phyloP scores from a whole-genome alignment of 2,888 invertebrate genomes.

The Myopa tessellatipennis region DNA sequence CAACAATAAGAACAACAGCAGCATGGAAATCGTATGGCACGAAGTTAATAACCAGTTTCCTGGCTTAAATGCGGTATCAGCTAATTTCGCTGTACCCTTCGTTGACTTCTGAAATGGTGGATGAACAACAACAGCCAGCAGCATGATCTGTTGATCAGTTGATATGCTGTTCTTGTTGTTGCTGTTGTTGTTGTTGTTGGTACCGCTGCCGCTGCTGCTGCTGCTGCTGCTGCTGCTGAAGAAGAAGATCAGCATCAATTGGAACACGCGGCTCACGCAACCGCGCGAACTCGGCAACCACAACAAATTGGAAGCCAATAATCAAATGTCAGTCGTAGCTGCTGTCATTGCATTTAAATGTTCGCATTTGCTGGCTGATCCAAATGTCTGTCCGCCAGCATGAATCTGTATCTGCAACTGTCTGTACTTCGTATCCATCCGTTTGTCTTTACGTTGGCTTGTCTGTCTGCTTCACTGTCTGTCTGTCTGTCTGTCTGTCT shows the following conservation, averaged over 20 bases:
- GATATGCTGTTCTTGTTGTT: not conserved
- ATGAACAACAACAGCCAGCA: conserved; percentile 12
- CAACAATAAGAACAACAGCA: conserved; percentile 4
- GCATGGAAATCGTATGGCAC: conserved; percentile 49
- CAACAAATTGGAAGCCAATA: conserved; percentile 67
- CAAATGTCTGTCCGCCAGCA: conserved; percentile 46
- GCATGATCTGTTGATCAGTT: not conserved
- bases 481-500: conserved; percentile 41
- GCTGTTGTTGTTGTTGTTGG: conserved; percentile 37
- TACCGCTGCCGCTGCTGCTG: conserved; percentile 10
- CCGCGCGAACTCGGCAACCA: conserved; percentile 47
- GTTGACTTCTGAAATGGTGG: conserved; percentile 38
- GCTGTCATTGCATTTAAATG: conserved; percentile 42
- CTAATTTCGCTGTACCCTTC: conserved; percentile 36
- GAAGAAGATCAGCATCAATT: conserved; percentile 8
- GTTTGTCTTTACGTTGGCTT: conserved; percentile 22
- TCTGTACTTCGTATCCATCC: conserved; percentile 12
- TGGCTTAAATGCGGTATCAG: conserved; percentile 46
- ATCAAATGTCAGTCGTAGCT: conserved; percentile 64
- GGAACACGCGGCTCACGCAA: conserved; percentile 28
- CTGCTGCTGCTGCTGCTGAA: conserved; percentile 40
- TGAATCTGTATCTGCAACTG: not conserved
- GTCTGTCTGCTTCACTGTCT: conserved; percentile 44
- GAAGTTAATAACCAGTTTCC: conserved; percentile 61
- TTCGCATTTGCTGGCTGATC: conserved; percentile 43